Percentiles rank a stretch among this genome's conserved stretches.
These are phyloP conservation scores for Paraplagusia blochii DNA, from an alignment of 2,113 vertebrate species.

Conservation along the genomic window DNA sequence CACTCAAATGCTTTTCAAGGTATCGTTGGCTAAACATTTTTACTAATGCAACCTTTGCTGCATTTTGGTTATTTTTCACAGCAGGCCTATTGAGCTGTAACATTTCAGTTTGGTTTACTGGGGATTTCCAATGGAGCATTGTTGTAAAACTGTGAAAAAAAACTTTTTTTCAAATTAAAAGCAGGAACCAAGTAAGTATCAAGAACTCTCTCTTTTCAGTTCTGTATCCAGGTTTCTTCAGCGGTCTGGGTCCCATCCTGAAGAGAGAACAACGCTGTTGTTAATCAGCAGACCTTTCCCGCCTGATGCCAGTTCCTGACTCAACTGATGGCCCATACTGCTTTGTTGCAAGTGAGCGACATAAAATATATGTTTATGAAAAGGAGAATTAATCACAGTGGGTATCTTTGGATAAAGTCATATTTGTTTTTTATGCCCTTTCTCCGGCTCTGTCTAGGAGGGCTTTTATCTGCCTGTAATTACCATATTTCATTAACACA, in stretches of 20 bases:
- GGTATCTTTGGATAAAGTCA: slow-evolving; percentile 77
- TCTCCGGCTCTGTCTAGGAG: slow-evolving; percentile 49
- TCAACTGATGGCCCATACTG: slow-evolving; percentile 64
- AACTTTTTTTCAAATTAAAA: slow-evolving; percentile 11
- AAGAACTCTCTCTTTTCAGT: not conserved
- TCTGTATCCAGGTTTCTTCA: slow-evolving; percentile 24
- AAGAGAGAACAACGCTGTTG: slow-evolving; percentile 45
- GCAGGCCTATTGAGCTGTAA: too few relatives aligned
- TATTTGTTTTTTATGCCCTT: slow-evolving; percentile 74
- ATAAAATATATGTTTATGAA: slow-evolving; percentile 75
- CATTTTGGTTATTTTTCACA: too few relatives aligned
- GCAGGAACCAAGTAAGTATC: slow-evolving; percentile 6
- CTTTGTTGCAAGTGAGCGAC: slow-evolving; percentile 65
- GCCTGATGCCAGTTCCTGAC: slow-evolving; percentile 44
- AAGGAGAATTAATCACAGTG: slow-evolving; percentile 70
- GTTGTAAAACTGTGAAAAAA: not conserved
- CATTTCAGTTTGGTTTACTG: too few relatives aligned
- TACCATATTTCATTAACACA: slow-evolving; percentile 80
- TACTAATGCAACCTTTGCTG: too few relatives aligned
- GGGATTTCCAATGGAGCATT: too few relatives aligned
- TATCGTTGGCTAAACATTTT: too few relatives aligned
- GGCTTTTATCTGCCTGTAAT: slow-evolving; percentile 78
- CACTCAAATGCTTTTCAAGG: too few relatives aligned
- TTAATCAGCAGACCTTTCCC: slow-evolving; percentile 69
- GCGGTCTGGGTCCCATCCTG: slow-evolving; percentile 25